These are phyloP conservation scores for Sarcophaga variegata DNA, from an alignment of 2,888 invertebrate genomes.

Conservation along the genomic window DNA sequence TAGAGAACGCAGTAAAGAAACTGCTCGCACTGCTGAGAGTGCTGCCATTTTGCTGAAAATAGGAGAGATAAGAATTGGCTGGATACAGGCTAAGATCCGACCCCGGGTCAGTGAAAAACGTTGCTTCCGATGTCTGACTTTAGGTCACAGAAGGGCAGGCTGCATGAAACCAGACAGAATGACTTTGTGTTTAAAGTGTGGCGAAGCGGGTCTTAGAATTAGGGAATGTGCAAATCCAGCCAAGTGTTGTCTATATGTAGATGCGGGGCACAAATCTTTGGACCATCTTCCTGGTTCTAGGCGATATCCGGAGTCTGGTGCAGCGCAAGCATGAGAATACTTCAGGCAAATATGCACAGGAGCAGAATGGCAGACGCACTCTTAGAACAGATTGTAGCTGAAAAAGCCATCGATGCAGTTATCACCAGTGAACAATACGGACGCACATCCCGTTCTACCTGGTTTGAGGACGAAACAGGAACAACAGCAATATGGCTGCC, in stretches of 20 bases:
- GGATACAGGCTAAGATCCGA: neutral
- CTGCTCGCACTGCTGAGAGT: neutral
- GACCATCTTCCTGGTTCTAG: neutral
- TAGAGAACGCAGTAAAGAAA: neutral
- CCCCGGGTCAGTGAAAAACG: neutral
- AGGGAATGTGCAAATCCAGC: neutral
- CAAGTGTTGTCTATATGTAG: neutral
- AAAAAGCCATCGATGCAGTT: too few species aligned
- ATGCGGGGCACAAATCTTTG: neutral
- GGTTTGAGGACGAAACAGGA: too few species aligned
- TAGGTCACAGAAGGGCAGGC: neutral
- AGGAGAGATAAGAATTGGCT: neutral
- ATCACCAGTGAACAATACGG: too few species aligned
- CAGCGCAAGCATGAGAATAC: neutral
- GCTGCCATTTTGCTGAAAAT: neutral
- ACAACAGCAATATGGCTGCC: too few species aligned
- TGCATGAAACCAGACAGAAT: constrained; percentile 1
- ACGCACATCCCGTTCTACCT: too few species aligned
- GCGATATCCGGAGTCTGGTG: neutral
- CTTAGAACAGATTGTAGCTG: too few species aligned
- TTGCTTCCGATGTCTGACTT: neutral
- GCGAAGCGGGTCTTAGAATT: neutral
- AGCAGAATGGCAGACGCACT: neutral
- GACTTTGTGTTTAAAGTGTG: neutral
- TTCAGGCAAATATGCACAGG: neutral